Evolutionary conservation across 2,113 vertebrate species (phyloP).

Genomic region (Sapayoa aenigma): DNA sequence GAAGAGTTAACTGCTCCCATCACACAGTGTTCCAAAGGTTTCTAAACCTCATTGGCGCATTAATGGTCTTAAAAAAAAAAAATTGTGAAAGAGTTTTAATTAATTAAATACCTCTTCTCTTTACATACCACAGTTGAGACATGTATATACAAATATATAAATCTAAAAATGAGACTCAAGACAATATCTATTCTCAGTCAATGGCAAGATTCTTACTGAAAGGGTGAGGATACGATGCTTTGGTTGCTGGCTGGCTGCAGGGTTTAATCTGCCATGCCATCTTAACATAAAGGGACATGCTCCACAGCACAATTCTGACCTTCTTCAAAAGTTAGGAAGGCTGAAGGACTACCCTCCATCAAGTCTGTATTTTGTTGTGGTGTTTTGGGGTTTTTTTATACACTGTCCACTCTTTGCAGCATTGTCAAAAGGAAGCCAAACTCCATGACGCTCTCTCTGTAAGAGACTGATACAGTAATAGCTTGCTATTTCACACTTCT

Average conservation of each 20-base stretch:
- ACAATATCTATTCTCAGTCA: not conserved
- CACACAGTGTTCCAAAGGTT: not conserved
- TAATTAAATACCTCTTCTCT: not conserved
- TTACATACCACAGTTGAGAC: not conserved
- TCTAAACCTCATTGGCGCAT: not conserved
- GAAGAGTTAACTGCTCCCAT: not conserved
- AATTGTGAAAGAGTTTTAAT: not conserved
- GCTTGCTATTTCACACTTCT: no score
- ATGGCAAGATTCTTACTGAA: not conserved
- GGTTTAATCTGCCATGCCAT: not conserved
- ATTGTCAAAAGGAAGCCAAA: not conserved
- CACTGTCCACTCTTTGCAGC: not conserved
- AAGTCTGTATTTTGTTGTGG: not conserved
- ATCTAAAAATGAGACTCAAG: not conserved
- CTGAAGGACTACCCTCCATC: not conserved
- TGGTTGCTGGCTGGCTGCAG: not conserved
- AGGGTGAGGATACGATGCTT: not conserved
- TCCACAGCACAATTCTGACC: not conserved
- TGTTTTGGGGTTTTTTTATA: accelerated
- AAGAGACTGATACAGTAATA: no score
- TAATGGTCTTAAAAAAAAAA: not conserved
- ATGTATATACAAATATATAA: not conserved
- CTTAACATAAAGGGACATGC: not conserved
- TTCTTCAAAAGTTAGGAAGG: not conserved
- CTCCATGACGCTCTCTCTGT: not conserved